phyloP scores from a whole-genome alignment of 1,140 invertebrate species.

The Neotoxoptera formosana region DNA sequence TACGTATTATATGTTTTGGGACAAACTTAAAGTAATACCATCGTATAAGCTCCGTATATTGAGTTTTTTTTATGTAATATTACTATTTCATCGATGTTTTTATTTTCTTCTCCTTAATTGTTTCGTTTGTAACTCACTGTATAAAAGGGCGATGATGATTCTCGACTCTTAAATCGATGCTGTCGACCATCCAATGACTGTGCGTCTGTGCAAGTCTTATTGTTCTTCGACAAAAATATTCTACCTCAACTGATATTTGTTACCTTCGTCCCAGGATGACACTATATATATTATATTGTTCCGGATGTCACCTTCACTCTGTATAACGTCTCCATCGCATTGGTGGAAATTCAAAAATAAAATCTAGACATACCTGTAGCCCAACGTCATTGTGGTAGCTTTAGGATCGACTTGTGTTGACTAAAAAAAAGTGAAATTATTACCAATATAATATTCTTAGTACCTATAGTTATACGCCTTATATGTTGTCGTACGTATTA shows the following conservation, averaged over 20 bases:
- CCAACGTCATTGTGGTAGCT: neutral
- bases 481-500: neutral
- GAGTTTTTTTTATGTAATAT: neutral
- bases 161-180: neutral
- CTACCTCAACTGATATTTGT: neutral
- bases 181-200: neutral
- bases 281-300: neutral
- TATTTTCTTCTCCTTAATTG: neutral
- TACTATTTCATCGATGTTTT: neutral
- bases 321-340: neutral
- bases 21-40: no score
- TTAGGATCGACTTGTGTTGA: neutral
- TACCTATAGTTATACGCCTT: neutral
- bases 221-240: neutral
- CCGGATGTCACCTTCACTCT: neutral
- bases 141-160: neutral
- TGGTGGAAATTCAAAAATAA: neutral
- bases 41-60: no score
- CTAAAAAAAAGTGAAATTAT: neutral
- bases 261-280: neutral
- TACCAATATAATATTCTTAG: neutral
- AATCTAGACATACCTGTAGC: neutral
- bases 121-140: neutral
- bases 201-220: no score
- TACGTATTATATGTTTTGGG: no score